Evolutionary conservation across 2,797 vertebrate genomes (phyloP).

Genomic region (Micropoecilia bifurca): DNA sequence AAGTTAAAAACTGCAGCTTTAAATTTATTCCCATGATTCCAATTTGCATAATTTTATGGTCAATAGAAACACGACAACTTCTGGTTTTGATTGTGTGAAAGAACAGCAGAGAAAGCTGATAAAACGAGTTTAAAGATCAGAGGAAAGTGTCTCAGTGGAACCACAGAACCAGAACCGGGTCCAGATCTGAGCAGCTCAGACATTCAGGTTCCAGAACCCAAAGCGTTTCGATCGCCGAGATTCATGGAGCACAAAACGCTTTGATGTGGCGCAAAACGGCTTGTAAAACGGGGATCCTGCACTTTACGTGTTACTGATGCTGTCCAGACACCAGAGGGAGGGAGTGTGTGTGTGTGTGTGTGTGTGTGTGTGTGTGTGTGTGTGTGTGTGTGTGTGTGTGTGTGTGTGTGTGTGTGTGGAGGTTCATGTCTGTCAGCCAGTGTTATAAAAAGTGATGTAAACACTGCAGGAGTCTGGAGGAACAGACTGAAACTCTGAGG

Average conservation of each 20-base stretch:
- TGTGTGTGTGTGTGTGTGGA: slow-evolving; percentile 2
- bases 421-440: slow-evolving; percentile 64
- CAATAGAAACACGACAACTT: too few relatives aligned
- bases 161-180: slow-evolving; percentile 1
- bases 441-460: slow-evolving; percentile 80
- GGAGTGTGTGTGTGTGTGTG: too few relatives aligned
- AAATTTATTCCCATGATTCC: too few relatives aligned
- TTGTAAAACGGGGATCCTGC: slow-evolving; percentile 77
- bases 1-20: too few relatives aligned
- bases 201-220: slow-evolving; percentile 30
- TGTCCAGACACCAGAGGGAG: slow-evolving; percentile 72
- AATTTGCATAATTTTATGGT: too few relatives aligned
- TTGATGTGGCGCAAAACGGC: slow-evolving; percentile 82
- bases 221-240: slow-evolving; percentile 60
- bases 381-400: too few relatives aligned
- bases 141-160: background rate
- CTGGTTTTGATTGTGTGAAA: background rate
- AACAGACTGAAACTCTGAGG: slow-evolving; percentile 13
- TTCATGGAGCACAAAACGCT: slow-evolving; percentile 55
- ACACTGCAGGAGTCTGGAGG: slow-evolving; percentile 62
- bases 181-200: slow-evolving; percentile 8
- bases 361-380: background rate
- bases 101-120: background rate
- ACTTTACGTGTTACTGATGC: slow-evolving; percentile 81
- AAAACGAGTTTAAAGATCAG: background rate